These are phyloP conservation scores for Leptinotarsa tumamoca DNA, from an alignment of 2,888 invertebrate species.

Conservation along the genomic window DNA sequence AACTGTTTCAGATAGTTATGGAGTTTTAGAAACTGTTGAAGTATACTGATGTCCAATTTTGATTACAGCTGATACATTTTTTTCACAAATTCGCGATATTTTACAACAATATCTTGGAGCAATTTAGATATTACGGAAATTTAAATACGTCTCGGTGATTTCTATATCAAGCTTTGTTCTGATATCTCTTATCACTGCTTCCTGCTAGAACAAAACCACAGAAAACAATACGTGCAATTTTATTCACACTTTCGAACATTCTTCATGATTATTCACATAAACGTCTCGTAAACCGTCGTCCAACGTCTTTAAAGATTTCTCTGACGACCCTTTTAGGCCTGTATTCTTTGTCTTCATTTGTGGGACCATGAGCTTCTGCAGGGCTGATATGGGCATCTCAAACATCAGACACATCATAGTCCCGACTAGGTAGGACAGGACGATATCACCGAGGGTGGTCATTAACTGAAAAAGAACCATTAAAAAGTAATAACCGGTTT, in stretches of 20 bases:
- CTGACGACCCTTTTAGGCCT: slow-evolving; percentile 21
- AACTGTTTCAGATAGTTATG: too few relatives aligned
- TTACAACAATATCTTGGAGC: too few relatives aligned
- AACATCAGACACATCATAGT: slow-evolving; percentile 55
- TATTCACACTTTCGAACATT: slow-evolving; percentile 31
- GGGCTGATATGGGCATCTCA: slow-evolving; percentile 58
- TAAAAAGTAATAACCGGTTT: not conserved
- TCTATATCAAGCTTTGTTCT: not conserved
- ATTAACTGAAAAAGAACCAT: slow-evolving; percentile 45
- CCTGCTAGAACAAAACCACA: not conserved
- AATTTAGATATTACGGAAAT: too few relatives aligned
- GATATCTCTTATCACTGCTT: not conserved
- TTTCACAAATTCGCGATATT: too few relatives aligned
- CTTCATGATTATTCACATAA: slow-evolving; percentile 10
- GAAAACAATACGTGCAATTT: not conserved
- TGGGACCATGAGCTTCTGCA: slow-evolving; percentile 53
- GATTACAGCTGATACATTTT: too few relatives aligned
- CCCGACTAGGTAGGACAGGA: slow-evolving; percentile 53
- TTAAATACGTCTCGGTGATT: not conserved
- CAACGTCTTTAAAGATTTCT: slow-evolving; percentile 40
- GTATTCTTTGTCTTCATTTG: slow-evolving; percentile 15
- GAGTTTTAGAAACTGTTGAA: too few relatives aligned
- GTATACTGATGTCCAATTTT: too few relatives aligned
- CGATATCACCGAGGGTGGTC: slow-evolving; percentile 49
- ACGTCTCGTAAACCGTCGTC: slow-evolving; percentile 26